phyloP scores from a whole-genome alignment of 2,888 invertebrate species.

The Listrodromus nycthemerus region DNA sequence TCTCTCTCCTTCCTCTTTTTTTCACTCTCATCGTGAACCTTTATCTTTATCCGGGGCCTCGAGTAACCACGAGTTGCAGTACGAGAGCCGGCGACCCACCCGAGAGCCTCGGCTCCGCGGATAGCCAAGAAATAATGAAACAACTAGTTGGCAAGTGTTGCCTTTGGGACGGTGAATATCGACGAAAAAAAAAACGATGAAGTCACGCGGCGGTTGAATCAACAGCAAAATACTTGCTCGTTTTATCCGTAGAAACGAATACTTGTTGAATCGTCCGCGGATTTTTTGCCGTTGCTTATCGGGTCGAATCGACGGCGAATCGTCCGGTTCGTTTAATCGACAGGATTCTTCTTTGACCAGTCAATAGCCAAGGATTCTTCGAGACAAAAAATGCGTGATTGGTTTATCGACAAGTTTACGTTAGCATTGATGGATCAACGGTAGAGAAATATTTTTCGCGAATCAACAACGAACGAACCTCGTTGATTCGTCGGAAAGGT shows the following conservation, averaged over 20 bases:
- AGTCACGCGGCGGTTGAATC: not conserved
- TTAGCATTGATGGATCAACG: not conserved
- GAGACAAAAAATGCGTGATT: too few species aligned
- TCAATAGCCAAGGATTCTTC: too few species aligned
- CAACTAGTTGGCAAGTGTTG: not conserved
- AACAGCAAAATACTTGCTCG: not conserved
- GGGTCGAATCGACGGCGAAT: not conserved
- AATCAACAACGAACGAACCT: too few species aligned
- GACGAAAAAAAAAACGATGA: not conserved
- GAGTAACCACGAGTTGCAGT: slow-evolving; percentile 17
- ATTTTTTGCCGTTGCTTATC: not conserved
- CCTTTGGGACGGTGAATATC: not conserved
- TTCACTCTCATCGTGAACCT: slow-evolving; percentile 48
- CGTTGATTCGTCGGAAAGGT: not conserved
- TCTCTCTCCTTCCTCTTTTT: slow-evolving; percentile 38
- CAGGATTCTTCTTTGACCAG: too few species aligned
- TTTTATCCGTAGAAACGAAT: not conserved
- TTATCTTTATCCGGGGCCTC: slow-evolving; percentile 55
- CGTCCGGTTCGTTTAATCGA: not conserved
- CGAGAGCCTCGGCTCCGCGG: slow-evolving; percentile 8
- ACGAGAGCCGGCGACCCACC: not conserved
- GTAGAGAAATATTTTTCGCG: too few species aligned
- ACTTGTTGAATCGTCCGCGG: not conserved
- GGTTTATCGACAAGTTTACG: too few species aligned
- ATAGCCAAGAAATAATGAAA: slow-evolving; percentile 25